Conservation (phyloP, 1,140 invertebrate species). For the Helicoverpa armigera region DNA sequence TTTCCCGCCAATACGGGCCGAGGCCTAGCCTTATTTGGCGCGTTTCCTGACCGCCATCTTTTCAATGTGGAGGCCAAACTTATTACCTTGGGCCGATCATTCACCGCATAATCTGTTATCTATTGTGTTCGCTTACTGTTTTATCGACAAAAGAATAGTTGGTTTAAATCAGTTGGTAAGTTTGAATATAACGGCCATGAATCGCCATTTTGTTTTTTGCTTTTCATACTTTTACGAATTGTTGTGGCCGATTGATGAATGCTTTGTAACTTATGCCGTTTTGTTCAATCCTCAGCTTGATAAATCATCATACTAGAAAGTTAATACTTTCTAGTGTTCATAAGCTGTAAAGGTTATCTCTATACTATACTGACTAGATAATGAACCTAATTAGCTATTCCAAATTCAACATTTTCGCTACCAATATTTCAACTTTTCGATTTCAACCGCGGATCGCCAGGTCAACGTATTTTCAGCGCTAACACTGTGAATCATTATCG, state of each 20-base stretch:
- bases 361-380: no score
- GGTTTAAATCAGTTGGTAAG: no score
- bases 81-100: slow-evolving; percentile 49
- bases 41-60: slow-evolving; percentile 60
- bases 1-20: slow-evolving; percentile 53
- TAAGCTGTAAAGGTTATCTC: no score
- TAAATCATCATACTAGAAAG: no score
- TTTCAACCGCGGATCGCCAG: neutral
- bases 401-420: no score
- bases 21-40: slow-evolving; percentile 55
- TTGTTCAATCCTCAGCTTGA: no score
- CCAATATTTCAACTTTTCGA: neutral
- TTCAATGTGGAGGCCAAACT: slow-evolving; percentile 53
- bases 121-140: neutral
- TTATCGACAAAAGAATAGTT: neutral
- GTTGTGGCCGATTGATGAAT: no score
- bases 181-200: neutral
- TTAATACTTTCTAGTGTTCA: no score
- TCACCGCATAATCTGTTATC: slow-evolving; percentile 29
- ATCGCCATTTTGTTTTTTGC: no score
- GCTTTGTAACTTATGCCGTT: no score
- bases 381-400: no score
- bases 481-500: slow-evolving; percentile 18
- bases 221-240: no score
- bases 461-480: slow-evolving; percentile 22